These are phyloP conservation scores for Drosophila aldrichi DNA, from an alignment of 2,888 invertebrate species.

Conservation along the genomic window DNA sequence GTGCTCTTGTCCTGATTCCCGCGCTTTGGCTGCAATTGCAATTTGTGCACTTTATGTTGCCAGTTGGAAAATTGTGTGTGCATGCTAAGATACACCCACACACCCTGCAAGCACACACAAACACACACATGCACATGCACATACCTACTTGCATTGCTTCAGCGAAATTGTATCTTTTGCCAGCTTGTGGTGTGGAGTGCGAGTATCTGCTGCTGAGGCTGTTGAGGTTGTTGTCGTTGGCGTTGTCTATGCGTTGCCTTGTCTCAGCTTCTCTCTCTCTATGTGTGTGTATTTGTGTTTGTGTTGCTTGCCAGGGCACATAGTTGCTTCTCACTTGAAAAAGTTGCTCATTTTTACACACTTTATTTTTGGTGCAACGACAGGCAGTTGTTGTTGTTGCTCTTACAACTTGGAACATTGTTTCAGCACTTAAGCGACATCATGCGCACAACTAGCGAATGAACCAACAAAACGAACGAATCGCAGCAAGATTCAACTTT, in stretches of 20 bases:
- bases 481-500: constrained; percentile 38
- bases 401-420: constrained; percentile 80
- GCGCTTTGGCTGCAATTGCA: constrained; percentile 67
- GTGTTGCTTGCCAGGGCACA: constrained; percentile 42
- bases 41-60: constrained; percentile 74
- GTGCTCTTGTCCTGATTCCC: constrained; percentile 63
- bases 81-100: constrained; percentile 20
- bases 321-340: constrained; percentile 76
- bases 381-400: constrained; percentile 62
- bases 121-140: too few species aligned
- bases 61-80: constrained; percentile 58
- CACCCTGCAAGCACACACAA: constrained; percentile 9
- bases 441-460: constrained; percentile 61
- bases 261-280: constrained; percentile 4
- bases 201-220: constrained; percentile 32
- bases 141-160: constrained; percentile 25
- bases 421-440: constrained; percentile 81
- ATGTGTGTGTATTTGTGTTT: constrained; percentile 14
- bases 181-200: constrained; percentile 53
- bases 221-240: constrained; percentile 40
- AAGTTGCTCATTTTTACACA: constrained; percentile 78
- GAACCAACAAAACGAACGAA: constrained; percentile 39
- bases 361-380: constrained; percentile 75
- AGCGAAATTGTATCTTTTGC: constrained; percentile 67
- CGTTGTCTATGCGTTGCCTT: constrained; percentile 36